Percentiles rank a stretch among this genome's conserved stretches.
Conservation (phyloP, 1,140 invertebrate genomes). For the Eubasilissa regina region DNA sequence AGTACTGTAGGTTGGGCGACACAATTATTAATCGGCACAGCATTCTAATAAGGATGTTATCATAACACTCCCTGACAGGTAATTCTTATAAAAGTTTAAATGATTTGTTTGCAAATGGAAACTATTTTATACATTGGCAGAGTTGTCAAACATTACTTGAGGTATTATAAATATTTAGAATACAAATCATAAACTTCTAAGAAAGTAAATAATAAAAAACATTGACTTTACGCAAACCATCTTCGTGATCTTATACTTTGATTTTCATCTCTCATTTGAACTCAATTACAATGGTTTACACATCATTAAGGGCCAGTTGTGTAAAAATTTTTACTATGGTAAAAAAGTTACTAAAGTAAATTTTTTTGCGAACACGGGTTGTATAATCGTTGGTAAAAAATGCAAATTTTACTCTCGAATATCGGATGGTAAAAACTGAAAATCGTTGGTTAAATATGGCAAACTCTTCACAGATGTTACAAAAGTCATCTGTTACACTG, state of each 20-base stretch:
- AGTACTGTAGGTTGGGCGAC: not conserved
- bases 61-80: constrained; percentile 26
- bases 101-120: constrained; percentile 9
- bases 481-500: too few species aligned
- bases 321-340: too few species aligned
- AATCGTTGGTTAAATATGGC: too few species aligned
- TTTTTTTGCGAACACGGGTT: too few species aligned
- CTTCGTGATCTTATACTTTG: not conserved
- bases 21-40: constrained; percentile 12
- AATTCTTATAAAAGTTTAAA: not conserved
- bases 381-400: too few species aligned
- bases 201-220: not conserved
- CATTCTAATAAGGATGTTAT: constrained; percentile 40
- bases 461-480: too few species aligned
- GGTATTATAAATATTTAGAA: not conserved
- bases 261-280: not conserved
- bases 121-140: not conserved
- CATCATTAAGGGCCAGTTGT: too few species aligned
- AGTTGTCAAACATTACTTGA: too few species aligned
- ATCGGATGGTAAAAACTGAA: too few species aligned
- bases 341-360: too few species aligned
- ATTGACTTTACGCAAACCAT: not conserved
- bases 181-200: not conserved
- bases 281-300: too few species aligned
- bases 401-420: too few species aligned